A percentile compares a stretch with the other conserved stretches of the same genome.
These are phyloP conservation scores for Troides aeacus DNA, from an alignment of 2,888 invertebrate species.

Conservation along the genomic window DNA sequence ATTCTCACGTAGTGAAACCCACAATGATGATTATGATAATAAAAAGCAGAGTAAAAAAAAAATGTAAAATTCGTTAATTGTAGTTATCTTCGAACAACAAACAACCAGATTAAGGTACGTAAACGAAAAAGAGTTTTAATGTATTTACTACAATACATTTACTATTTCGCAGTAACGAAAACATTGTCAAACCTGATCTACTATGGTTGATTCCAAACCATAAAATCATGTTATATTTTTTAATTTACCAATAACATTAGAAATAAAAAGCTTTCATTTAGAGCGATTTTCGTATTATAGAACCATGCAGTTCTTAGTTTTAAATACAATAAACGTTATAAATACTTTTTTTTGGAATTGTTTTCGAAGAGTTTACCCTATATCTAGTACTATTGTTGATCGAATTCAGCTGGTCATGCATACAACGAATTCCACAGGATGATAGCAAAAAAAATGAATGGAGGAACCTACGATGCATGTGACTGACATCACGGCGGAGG, in stretches of 20 bases:
- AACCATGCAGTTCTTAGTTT: too few relatives aligned
- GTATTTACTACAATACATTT: neutral
- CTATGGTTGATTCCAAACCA: neutral
- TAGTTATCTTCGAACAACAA: slow-evolving; percentile 7
- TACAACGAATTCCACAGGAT: slow-evolving; percentile 39
- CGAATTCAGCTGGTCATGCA: slow-evolving; percentile 9
- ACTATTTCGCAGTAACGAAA: neutral
- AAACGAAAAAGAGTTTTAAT: neutral
- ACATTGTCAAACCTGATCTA: neutral
- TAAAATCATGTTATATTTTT: too few relatives aligned
- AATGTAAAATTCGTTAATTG: slow-evolving; percentile 14
- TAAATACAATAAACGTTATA: neutral
- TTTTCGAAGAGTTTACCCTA: neutral
- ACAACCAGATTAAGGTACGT: neutral
- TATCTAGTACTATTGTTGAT: slow-evolving; percentile 2
- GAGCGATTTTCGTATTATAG: too few relatives aligned
- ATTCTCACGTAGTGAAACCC: slow-evolving; percentile 5
- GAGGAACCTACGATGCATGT: slow-evolving; percentile 72
- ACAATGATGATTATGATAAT: slow-evolving; percentile 17
- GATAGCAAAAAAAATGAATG: slow-evolving; percentile 52
- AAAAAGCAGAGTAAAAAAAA: slow-evolving; percentile 16
- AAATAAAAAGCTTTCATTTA: too few relatives aligned
- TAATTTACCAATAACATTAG: too few relatives aligned
- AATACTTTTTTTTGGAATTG: neutral
- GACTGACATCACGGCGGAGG: slow-evolving; percentile 73